Evolutionary conservation across 64 coral and sea anemone genomes (phyloP).

Genomic region (Actinia tenebrosa): DNA sequence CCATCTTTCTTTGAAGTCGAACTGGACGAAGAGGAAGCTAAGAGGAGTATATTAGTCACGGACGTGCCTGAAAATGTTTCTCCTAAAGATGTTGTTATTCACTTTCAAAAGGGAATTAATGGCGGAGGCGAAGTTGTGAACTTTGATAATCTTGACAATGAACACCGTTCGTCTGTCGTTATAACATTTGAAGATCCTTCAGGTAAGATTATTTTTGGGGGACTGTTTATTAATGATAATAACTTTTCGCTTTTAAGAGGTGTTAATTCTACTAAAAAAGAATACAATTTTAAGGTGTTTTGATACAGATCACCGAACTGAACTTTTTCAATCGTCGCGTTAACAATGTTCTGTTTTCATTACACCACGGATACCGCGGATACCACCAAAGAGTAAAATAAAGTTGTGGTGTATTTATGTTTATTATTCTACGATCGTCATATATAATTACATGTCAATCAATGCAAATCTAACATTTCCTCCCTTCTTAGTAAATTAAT

Average conservation of each 20-base stretch:
- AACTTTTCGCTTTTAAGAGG: neutral
- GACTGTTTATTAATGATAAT: neutral
- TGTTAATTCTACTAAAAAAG: neutral
- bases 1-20: neutral
- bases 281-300: too few species aligned
- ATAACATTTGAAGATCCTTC: constrained; percentile 2
- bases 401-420: too few species aligned
- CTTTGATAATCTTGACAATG: neutral
- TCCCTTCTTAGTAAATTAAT: too few species aligned
- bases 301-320: too few species aligned
- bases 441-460: too few species aligned
- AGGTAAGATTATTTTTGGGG: neutral
- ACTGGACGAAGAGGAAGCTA: constrained; percentile 10
- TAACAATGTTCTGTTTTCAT: too few species aligned
- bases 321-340: too few species aligned
- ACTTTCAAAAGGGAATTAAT: constrained; percentile 53
- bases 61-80: neutral
- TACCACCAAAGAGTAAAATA: too few species aligned
- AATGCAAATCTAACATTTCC: too few species aligned
- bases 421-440: too few species aligned
- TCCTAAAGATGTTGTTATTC: constrained; percentile 26
- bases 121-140: constrained; percentile 57
- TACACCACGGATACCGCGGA: too few species aligned
- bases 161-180: neutral
- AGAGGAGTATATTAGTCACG: neutral